Evolutionary conservation across 2,888 invertebrate species (phyloP), one percentile per base, ranked within the genome.

Genomic region (Amaurobius ferox): DNA sequence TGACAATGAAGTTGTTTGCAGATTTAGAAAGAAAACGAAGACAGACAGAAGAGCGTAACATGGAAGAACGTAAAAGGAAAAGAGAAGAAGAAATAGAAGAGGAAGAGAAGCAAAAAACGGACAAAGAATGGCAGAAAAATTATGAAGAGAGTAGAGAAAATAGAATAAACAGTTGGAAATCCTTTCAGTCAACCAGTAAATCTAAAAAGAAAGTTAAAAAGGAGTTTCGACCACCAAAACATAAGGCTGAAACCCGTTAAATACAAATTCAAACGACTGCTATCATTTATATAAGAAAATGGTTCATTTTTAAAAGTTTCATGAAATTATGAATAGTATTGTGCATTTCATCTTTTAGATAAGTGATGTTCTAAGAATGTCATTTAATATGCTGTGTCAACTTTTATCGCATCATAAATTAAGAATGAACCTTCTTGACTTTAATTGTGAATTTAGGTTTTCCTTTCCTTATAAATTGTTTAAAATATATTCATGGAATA

Each of bases 71-170:
- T 76, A 98, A 98, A 91, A 93, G 98, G 66, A 97, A 98, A 92
- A 93, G 98, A 9, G 98, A 98, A 92, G 95, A 96, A 23, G 98
- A 98, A 93, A 95, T 97, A 73, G 96, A 97, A 86, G 96, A 96
- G 78, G 98, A 97, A 90, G 98, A 98, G 90, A 95, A 95, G 90
- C 94, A 95, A 86, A 95, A 97, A 86, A 92, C 96, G 68, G 97
- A 98, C 90, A 96, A 97, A 89, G 98, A 99, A 91, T 99, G 98
- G 97, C 97, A 98, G 89, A 97, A 98, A 91, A 99, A 99, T 92
- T 99, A 98, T 92, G 99, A 99, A 93, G 97, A 97, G 93, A 97
- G 97, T 62, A 93, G 97, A 88, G 97, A 97, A 93, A 96, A 95
- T 90, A 93, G 97, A 88, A 97, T 97, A 0, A 96, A 96, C 88